phyloP scores from a whole-genome alignment of 2,888 invertebrate genomes.

The Polyommatus iphigenia region DNA sequence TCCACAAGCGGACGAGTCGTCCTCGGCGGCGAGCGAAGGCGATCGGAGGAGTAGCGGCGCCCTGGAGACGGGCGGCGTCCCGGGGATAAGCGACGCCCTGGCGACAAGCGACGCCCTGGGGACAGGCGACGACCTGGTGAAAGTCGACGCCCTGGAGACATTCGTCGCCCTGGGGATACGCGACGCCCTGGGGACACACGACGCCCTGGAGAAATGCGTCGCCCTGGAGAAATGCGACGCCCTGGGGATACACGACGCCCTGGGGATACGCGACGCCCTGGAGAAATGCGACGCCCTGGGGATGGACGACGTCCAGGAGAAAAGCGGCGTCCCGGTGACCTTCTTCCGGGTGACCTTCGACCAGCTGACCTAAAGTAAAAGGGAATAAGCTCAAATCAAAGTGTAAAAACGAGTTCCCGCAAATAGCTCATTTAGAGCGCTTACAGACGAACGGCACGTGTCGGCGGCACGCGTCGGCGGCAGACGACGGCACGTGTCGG shows the following conservation, averaged over 20 bases:
- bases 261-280: no score
- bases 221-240: slow-evolving; percentile 49
- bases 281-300: slow-evolving; percentile 28
- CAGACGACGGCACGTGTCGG: no score
- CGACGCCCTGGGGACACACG: slow-evolving; percentile 35
- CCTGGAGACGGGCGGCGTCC: slow-evolving; percentile 35
- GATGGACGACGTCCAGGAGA: slow-evolving; percentile 38
- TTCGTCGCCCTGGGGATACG: slow-evolving; percentile 37
- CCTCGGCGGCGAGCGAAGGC: slow-evolving; percentile 2
- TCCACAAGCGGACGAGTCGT: background rate
- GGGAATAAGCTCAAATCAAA: background rate
- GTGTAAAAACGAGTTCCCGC: no score
- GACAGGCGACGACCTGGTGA: slow-evolving; percentile 39
- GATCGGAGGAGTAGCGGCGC: slow-evolving; percentile 1
- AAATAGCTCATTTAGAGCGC: no score
- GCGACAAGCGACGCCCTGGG: slow-evolving; percentile 39
- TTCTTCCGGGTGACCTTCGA: slow-evolving; percentile 40
- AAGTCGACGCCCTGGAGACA: slow-evolving; percentile 37
- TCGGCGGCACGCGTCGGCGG: no score
- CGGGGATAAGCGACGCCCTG: slow-evolving; percentile 36
- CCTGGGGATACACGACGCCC: slow-evolving; percentile 74
- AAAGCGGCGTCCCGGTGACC: slow-evolving; percentile 34
- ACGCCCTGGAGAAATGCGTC: slow-evolving; percentile 33
- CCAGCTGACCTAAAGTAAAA: background rate
- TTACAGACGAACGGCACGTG: no score